phyloP scores from a whole-genome alignment of 2,113 vertebrate species.

The Gobius niger region DNA sequence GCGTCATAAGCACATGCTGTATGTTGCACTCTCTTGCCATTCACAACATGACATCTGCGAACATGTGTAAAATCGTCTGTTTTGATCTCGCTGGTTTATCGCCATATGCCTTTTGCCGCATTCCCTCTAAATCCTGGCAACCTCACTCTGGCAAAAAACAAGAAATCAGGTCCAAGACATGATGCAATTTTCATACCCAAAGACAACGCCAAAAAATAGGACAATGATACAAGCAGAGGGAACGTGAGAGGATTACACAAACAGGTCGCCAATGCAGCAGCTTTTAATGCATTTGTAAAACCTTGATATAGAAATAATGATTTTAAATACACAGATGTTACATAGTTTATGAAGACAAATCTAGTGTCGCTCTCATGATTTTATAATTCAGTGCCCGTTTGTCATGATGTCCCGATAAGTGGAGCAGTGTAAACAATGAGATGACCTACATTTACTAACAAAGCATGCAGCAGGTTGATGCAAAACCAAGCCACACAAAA shows the following conservation, averaged over 20 bases:
- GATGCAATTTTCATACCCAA: background rate
- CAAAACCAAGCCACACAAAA: background rate
- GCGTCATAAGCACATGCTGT: too few species aligned
- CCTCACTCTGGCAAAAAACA: constrained; percentile 5
- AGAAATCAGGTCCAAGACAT: constrained; percentile 11
- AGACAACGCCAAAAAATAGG: background rate
- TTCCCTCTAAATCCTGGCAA: constrained; percentile 20
- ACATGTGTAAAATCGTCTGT: constrained; percentile 40
- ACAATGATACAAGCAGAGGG: constrained; percentile 2
- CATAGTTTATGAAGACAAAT: background rate
- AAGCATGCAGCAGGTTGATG: constrained; percentile 9
- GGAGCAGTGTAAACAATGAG: constrained; percentile 19
- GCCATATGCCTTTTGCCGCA: constrained; percentile 33
- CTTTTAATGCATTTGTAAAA: background rate
- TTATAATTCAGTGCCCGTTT: background rate
- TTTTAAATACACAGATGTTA: background rate
- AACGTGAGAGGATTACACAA: constrained; percentile 4
- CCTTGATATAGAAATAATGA: background rate
- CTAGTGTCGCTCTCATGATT: background rate
- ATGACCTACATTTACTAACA: constrained; percentile 31
- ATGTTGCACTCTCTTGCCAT: background rate
- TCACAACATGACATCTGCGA: constrained; percentile 20
- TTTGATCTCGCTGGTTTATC: constrained; percentile 19
- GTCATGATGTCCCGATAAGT: constrained; percentile 9
- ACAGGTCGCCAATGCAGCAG: background rate